Evolutionary conservation across 2,888 invertebrate genomes (phyloP).

Genomic region (Amiota minor): DNA sequence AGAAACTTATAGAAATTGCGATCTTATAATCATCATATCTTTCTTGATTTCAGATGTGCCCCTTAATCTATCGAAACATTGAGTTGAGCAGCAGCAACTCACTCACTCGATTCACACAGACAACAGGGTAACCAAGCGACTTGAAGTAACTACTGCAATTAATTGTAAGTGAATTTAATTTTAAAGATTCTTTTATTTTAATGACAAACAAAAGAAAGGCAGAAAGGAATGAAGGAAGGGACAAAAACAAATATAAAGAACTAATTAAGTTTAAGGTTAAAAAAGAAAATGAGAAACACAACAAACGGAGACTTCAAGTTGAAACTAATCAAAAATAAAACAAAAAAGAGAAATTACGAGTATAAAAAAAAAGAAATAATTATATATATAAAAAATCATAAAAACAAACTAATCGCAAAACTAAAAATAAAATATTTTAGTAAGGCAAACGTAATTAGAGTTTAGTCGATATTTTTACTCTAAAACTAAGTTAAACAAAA

Average conservation of each 20-base stretch:
- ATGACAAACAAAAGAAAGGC: slow-evolving; percentile 41
- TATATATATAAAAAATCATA: background rate
- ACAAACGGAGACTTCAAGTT: background rate
- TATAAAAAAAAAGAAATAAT: slow-evolving; percentile 7
- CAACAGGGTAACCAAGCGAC: slow-evolving; percentile 53
- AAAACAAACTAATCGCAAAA: slow-evolving; percentile 16
- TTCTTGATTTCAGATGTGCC: slow-evolving; percentile 83
- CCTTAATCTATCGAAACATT: slow-evolving; percentile 91
- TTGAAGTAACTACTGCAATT: slow-evolving; percentile 46
- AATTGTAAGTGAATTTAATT: slow-evolving; percentile 58
- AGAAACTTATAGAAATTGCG: background rate
- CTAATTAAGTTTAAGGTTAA: slow-evolving; percentile 25
- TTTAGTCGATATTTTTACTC: too few relatives aligned
- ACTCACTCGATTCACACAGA: slow-evolving; percentile 47
- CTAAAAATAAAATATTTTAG: background rate
- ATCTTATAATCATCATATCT: background rate
- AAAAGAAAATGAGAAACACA: slow-evolving; percentile 6
- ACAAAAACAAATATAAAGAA: slow-evolving; percentile 32
- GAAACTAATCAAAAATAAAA: slow-evolving; percentile 1
- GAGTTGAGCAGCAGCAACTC: slow-evolving; percentile 47
- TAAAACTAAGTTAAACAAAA: background rate
- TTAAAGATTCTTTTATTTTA: slow-evolving; percentile 52
- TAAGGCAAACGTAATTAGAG: too few relatives aligned
- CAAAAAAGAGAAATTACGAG: slow-evolving; percentile 24
- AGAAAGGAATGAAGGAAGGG: slow-evolving; percentile 43